These are phyloP conservation scores for Pyrgilauda ruficollis DNA, from an alignment of 2,113 vertebrate species.

Conservation along the genomic window DNA sequence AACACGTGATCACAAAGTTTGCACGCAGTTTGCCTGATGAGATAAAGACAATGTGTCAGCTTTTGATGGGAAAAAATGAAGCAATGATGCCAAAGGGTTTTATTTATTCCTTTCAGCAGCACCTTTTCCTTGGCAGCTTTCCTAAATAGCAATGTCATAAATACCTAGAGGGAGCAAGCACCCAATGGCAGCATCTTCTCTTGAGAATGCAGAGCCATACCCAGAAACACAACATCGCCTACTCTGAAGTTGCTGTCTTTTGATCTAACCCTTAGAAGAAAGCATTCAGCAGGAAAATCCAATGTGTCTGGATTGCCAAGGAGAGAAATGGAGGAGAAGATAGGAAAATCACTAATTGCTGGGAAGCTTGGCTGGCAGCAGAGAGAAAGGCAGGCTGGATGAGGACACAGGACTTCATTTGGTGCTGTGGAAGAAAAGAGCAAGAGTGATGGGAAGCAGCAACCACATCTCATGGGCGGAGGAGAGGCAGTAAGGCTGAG, in stretches of 20 bases:
- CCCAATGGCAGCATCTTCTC: background rate
- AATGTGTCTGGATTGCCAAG: background rate
- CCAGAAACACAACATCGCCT: background rate
- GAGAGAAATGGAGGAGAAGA: background rate
- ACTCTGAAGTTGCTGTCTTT: background rate
- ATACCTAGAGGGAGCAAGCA: background rate
- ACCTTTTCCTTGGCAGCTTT: background rate
- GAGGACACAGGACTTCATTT: background rate
- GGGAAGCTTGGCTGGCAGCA: background rate
- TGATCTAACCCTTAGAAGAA: background rate
- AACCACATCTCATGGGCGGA: fast-evolving
- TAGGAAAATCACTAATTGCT: background rate
- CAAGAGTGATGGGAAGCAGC: background rate
- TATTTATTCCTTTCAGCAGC: background rate
- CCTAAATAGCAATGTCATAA: background rate
- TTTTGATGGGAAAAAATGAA: background rate
- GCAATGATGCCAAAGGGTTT: background rate
- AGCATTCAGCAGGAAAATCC: background rate
- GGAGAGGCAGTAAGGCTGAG: background rate
- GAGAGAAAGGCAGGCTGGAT: background rate
- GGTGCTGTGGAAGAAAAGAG: background rate
- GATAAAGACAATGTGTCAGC: background rate
- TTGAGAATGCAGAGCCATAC: background rate
- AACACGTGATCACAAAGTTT: background rate
- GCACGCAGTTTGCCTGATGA: background rate